Conservation (phyloP, 2,113 vertebrate genomes). For the Daphoenositta chrysoptera region DNA sequence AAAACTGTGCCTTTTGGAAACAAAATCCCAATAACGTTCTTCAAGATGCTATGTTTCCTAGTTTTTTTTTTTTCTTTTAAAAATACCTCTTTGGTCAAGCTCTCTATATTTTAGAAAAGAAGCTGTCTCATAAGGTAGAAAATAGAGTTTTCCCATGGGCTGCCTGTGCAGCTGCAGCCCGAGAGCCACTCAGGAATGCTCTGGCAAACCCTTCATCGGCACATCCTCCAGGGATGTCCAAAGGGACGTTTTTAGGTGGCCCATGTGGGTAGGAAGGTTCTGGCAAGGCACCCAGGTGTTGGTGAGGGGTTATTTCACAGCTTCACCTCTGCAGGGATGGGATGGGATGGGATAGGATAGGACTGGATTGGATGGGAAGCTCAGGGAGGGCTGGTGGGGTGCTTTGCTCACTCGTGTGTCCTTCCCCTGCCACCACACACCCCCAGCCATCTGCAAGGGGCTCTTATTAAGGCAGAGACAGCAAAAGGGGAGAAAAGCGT, state of each 20-base stretch:
- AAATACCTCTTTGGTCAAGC: background rate
- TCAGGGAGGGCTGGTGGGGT: background rate
- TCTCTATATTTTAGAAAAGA: background rate
- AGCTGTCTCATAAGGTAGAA: background rate
- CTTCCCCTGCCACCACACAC: background rate
- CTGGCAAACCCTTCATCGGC: background rate
- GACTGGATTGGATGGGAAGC: background rate
- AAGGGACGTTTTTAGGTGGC: background rate
- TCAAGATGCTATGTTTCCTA: background rate
- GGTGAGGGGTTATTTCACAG: background rate
- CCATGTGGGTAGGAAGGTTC: background rate
- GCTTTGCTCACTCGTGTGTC: accelerated
- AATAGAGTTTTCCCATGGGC: background rate
- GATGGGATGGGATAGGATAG: accelerated
- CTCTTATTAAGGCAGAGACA: constrained; percentile 8
- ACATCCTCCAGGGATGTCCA: background rate
- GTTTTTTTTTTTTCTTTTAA: background rate
- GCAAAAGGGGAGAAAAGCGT: constrained; percentile 18
- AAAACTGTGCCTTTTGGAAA: background rate
- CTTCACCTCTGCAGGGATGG: background rate
- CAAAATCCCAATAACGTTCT: background rate
- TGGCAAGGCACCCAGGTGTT: accelerated
- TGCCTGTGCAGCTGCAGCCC: background rate
- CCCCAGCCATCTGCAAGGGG: background rate
- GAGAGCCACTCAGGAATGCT: background rate